These are phyloP conservation scores for Drosophila longiperda DNA, from an alignment of 2,888 invertebrate genomes.

Conservation along the genomic window DNA sequence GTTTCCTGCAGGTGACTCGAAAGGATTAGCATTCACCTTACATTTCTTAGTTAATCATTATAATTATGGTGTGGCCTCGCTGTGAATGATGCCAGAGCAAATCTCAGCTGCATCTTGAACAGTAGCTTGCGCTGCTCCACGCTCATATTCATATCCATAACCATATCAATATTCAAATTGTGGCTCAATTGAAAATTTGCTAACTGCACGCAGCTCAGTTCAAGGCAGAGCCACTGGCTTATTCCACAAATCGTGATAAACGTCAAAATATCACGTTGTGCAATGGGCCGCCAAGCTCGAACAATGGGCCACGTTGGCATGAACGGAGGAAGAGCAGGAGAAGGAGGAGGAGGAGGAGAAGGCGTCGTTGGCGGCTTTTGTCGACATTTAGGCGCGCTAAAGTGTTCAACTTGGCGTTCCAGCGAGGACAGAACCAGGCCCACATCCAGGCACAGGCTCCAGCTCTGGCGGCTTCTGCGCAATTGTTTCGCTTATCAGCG, in stretches of 20 bases:
- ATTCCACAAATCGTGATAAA: constrained; percentile 77
- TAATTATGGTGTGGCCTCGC: constrained; percentile 31
- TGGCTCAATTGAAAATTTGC: constrained; percentile 81
- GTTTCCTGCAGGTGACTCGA: constrained; percentile 36
- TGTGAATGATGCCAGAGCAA: constrained; percentile 12
- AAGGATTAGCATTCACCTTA: constrained; percentile 5
- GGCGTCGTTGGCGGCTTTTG: constrained; percentile 79
- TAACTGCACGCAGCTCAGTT: constrained; percentile 53
- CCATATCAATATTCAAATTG: constrained; percentile 80
- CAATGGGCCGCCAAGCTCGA: constrained; percentile 45
- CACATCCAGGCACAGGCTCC: constrained; percentile 7
- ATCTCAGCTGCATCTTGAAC: constrained; percentile 57
- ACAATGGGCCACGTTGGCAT: constrained; percentile 58
- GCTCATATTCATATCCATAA: constrained; percentile 33
- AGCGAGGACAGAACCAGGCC: constrained; percentile 37
- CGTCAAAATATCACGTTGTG: constrained; percentile 80
- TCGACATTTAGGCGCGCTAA: constrained; percentile 76
- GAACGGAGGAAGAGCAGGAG: neutral
- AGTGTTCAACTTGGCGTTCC: constrained; percentile 77
- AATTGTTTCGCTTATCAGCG: constrained; percentile 81
- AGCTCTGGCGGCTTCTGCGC: constrained; percentile 59
- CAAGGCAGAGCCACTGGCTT: constrained; percentile 8
- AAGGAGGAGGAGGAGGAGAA: constrained; percentile 12
- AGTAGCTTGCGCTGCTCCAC: constrained; percentile 53
- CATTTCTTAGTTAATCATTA: constrained; percentile 25